Evolutionary conservation across 37 sponge, comb jelly and placozoan genomes (phyloP), one percentile per base, ranked within the genome.

Genomic region (Amphimedon queenslandica): DNA sequence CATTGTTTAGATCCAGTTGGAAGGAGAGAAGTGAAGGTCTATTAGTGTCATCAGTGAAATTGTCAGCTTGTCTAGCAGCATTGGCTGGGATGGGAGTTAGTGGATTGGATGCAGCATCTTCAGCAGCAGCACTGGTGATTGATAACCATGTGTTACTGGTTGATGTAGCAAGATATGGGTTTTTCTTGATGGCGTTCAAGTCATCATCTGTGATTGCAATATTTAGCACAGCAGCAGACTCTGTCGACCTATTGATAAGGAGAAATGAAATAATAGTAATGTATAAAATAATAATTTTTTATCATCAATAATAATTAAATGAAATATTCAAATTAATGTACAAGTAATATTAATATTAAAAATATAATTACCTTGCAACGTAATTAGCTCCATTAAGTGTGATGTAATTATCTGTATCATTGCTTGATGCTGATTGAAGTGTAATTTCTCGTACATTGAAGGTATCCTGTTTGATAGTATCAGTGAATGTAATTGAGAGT

Each of bases 401-500:
- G 76, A 71, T 74, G 51, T 71, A 87, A 11, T 60, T 47, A 21
- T 4, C 20, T 21, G 71, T 58, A 24, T 71, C 34, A 42, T 57
- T 33, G 18, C 36, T 61, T 11, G 65, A 29, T 16, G 25, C 55
- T 57, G n/a, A 40, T 61, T 95, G 96, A 0, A 95, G 60, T 33
- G 92, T 90, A 32, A 91, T 71, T 34, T 83, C 85, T 65, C 71
- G 67, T 18, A 43, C 57, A 68, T 95, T 84, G 73, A 91, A 85
- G 47, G 82, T 87, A 55, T 76, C 37, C 0, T 80, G 42, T 51
- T 81, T 80, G 27, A 95, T 78, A 24, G 82, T 74, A 71, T 95
- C 92, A 51, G 96, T 84, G 78, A 95, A 91, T 23, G 74, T 82
- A 18, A 95, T 74, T 24, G 47, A 67, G 3, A 95, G 64, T 20